Evolutionary conservation across 2,888 invertebrate genomes (phyloP).

Genomic region (Melipona beecheii): DNA sequence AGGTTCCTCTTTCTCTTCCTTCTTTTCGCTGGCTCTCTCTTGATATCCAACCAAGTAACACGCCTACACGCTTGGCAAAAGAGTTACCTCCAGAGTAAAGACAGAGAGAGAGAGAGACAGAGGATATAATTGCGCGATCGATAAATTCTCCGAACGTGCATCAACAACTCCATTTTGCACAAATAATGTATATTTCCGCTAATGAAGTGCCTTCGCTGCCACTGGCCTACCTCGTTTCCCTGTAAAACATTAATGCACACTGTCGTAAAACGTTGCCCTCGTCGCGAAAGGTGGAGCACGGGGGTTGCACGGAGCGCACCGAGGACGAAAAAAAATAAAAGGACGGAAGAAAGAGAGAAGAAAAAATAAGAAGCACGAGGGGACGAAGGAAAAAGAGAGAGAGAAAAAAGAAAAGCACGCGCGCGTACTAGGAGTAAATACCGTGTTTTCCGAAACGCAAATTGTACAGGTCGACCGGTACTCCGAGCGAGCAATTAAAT

Average conservation of each 20-base stretch:
- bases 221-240: constrained; percentile 34
- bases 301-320: not conserved
- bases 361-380: no score
- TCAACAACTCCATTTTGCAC: constrained; percentile 57
- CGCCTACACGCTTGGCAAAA: constrained; percentile 14
- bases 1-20: not conserved
- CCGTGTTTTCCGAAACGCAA: constrained; percentile 27
- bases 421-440: constrained; percentile 8
- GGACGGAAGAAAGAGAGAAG: constrained; percentile 6
- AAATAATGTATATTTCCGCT: constrained; percentile 59
- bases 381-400: not conserved
- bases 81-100: constrained; percentile 43
- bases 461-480: constrained; percentile 25
- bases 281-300: not conserved
- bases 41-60: constrained; percentile 12
- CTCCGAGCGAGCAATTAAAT: constrained; percentile 57
- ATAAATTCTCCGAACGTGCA: constrained; percentile 60
- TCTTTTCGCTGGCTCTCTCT: constrained; percentile 14
- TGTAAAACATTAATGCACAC: constrained; percentile 54
- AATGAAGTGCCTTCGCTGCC: constrained; percentile 48
- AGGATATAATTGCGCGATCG: constrained; percentile 60
- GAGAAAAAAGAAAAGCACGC: not conserved
- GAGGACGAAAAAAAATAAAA: not conserved
- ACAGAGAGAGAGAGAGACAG: no score
- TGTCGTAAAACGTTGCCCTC: constrained; percentile 43